Conservation (phyloP, 2,113 vertebrate genomes). For the Cyprinodon variegatus region DNA sequence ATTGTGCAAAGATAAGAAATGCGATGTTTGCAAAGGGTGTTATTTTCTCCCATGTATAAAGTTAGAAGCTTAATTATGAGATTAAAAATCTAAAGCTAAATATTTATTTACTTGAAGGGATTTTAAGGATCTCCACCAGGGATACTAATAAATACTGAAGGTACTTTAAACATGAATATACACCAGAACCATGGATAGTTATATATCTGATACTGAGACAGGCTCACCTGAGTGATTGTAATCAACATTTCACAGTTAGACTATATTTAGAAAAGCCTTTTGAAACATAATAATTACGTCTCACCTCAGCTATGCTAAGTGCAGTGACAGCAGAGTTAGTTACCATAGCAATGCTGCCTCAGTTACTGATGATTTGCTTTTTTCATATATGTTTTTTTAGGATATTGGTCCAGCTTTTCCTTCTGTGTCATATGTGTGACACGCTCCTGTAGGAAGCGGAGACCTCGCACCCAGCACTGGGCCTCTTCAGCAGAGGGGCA, state of each 20-base stretch:
- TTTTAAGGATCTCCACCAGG: neutral
- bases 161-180: neutral
- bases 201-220: conserved; percentile 15
- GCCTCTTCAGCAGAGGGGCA: conserved; percentile 85
- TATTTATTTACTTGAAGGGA: neutral
- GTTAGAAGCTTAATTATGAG: neutral
- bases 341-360: conserved; percentile 41
- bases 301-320: conserved; percentile 53
- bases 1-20: too few relatives aligned
- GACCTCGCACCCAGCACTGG: conserved; percentile 88
- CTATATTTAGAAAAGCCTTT: conserved; percentile 62
- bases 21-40: neutral
- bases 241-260: conserved; percentile 38
- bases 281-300: conserved; percentile 40
- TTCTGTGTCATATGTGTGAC: conserved; percentile 90
- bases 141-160: too few relatives aligned
- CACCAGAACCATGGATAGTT: neutral
- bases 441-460: conserved; percentile 84
- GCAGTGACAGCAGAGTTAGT: conserved; percentile 44
- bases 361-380: conserved; percentile 53
- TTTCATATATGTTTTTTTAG: conserved; percentile 64
- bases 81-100: neutral
- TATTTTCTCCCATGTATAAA: neutral
- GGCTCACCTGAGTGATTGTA: conserved; percentile 25
- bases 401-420: conserved; percentile 97